Conservation (phyloP, 2,113 vertebrate genomes). For the Alexandromys fortis region DNA sequence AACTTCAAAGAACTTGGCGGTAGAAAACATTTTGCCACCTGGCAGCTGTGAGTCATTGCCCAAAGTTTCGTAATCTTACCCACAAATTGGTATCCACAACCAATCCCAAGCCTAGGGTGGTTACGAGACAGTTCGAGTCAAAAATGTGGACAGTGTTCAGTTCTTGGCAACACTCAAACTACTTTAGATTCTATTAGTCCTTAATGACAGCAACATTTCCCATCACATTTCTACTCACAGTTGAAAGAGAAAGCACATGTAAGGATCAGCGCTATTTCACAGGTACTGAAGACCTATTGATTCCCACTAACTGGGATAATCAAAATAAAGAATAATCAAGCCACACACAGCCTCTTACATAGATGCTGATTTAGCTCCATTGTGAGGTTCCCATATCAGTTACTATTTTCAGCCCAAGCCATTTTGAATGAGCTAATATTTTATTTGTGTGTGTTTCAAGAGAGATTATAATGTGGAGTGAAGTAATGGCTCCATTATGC, state of each 20-base stretch:
- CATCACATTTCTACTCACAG: not conserved
- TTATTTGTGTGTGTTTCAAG: constrained; percentile 47
- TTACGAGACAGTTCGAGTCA: not conserved
- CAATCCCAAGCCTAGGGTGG: not conserved
- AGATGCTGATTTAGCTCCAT: constrained; percentile 28
- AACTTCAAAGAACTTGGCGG: not conserved
- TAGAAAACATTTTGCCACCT: not conserved
- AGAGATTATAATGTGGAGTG: constrained; percentile 71
- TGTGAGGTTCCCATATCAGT: constrained; percentile 34
- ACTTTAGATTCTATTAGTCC: not conserved
- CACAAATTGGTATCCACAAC: not conserved
- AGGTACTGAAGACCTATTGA: constrained; percentile 20
- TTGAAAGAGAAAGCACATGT: not conserved
- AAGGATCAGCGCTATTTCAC: not conserved
- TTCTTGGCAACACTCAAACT: not conserved
- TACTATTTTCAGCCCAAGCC: constrained; percentile 39
- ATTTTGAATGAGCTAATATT: constrained; percentile 46
- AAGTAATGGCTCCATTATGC: constrained; percentile 49
- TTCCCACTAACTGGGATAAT: constrained; percentile 9
- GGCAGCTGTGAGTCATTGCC: not conserved
- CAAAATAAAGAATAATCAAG: constrained; percentile 52
- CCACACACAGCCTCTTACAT: not conserved
- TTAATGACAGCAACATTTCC: constrained; percentile 1
- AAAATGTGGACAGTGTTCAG: not conserved
- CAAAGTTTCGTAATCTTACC: not conserved